A percentile compares a stretch with the other conserved stretches of the same genome.
Evolutionary conservation across 2,113 vertebrate species (phyloP).

Genomic region (Motacilla tschutschensis): DNA sequence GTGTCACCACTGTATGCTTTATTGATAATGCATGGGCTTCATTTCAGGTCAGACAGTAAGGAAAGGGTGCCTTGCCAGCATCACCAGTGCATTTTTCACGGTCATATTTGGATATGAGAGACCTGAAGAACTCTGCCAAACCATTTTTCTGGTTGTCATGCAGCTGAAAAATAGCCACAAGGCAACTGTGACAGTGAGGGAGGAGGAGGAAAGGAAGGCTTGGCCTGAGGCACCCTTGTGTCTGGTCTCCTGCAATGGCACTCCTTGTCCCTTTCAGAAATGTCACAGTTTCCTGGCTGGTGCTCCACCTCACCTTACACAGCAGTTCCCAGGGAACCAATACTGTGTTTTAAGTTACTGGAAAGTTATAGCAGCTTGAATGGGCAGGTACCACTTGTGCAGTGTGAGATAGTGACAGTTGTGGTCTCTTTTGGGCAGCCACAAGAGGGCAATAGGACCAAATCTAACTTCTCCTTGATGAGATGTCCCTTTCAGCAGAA

Average conservation of each 20-base stretch:
- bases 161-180: not conserved
- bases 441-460: slow-evolving; percentile 61
- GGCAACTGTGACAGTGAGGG: not conserved
- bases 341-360: not conserved
- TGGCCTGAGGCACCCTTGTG: not conserved
- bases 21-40: not conserved
- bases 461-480: not conserved
- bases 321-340: not conserved
- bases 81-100: not conserved
- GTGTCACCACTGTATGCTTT: fast-evolving
- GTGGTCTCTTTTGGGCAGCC: slow-evolving; percentile 20
- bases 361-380: not conserved
- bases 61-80: not conserved
- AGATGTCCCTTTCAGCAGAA: not conserved
- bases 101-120: not conserved
- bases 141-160: not conserved
- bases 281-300: not conserved
- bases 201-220: not conserved
- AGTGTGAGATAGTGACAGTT: not conserved
- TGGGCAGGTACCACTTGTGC: not conserved
- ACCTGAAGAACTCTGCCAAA: not conserved
- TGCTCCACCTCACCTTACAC: not conserved
- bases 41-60: not conserved
- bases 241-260: not conserved
- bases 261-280: not conserved